Conservation (phyloP, 2,888 invertebrate species). For the Caenorhabditis afra region DNA sequence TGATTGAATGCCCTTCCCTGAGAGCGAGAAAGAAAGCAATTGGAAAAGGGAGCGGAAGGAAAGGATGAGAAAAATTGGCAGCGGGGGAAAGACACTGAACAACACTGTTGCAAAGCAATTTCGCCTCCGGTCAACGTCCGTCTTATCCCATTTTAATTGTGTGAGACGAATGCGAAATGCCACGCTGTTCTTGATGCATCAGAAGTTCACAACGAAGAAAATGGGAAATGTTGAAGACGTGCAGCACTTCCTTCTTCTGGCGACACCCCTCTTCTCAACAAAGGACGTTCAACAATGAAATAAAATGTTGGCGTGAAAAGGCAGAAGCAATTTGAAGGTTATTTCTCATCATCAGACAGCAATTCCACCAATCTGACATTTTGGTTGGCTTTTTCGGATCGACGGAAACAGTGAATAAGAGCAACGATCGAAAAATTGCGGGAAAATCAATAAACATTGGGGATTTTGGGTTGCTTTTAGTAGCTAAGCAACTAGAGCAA, state of each 20-base stretch:
- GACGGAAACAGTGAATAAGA: no score
- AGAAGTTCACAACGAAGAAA: neutral
- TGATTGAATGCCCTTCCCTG: slow-evolving; percentile 16
- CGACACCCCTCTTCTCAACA: no score
- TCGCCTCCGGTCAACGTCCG: slow-evolving; percentile 24
- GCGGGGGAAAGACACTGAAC: slow-evolving; percentile 12
- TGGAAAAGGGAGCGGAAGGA: neutral
- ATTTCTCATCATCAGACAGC: no score
- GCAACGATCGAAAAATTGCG: no score
- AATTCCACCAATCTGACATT: slow-evolving; percentile 4
- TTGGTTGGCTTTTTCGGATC: slow-evolving; percentile 9
- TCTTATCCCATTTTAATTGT: slow-evolving; percentile 43
- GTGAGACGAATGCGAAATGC: neutral
- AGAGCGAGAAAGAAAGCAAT: neutral
- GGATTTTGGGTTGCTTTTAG: no score
- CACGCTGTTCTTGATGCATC: neutral
- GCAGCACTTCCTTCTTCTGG: no score
- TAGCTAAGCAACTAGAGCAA: no score
- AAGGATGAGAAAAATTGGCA: neutral
- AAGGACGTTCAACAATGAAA: no score
- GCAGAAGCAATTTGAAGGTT: no score
- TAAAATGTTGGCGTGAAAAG: no score
- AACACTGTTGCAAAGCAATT: slow-evolving; percentile 16
- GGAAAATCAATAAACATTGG: no score
- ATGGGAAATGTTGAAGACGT: neutral